These are phyloP conservation scores for Nephrotoma appendiculata DNA, from an alignment of 2,888 invertebrate species.

Conservation along the genomic window DNA sequence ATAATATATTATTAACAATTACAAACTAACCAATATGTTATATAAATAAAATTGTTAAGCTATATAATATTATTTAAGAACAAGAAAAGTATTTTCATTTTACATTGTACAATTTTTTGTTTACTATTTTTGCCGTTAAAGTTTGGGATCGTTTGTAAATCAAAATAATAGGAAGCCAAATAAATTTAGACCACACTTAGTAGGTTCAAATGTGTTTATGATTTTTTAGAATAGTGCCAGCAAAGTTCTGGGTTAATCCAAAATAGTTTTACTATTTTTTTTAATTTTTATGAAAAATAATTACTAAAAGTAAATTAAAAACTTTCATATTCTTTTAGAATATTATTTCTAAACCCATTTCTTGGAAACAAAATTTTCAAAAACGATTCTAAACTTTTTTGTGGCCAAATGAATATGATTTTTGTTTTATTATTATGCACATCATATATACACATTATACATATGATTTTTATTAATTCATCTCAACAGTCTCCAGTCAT, in stretches of 20 bases:
- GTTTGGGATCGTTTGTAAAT: background rate
- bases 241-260: too few species aligned
- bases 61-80: background rate
- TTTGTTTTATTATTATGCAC: slow-evolving; percentile 1
- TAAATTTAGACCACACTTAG: too few species aligned
- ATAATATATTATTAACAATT: background rate
- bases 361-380: background rate
- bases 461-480: slow-evolving; percentile 1
- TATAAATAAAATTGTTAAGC: background rate
- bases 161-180: background rate
- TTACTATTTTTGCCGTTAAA: background rate
- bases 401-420: background rate
- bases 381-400: background rate
- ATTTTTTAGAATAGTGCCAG: too few species aligned
- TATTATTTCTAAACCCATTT: too few species aligned
- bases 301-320: too few species aligned
- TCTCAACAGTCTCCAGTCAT: slow-evolving; percentile 12
- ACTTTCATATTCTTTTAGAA: too few species aligned
- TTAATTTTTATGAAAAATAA: too few species aligned
- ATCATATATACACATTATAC: slow-evolving; percentile 3
- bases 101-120: background rate
- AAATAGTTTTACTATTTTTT: too few species aligned
- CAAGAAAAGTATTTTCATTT: background rate
- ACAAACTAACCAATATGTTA: background rate
- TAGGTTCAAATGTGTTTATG: too few species aligned